A percentile compares a stretch with the other conserved stretches of the same genome.
Conservation (phyloP, 2,888 invertebrate genomes). For the Troides aeacus region DNA sequence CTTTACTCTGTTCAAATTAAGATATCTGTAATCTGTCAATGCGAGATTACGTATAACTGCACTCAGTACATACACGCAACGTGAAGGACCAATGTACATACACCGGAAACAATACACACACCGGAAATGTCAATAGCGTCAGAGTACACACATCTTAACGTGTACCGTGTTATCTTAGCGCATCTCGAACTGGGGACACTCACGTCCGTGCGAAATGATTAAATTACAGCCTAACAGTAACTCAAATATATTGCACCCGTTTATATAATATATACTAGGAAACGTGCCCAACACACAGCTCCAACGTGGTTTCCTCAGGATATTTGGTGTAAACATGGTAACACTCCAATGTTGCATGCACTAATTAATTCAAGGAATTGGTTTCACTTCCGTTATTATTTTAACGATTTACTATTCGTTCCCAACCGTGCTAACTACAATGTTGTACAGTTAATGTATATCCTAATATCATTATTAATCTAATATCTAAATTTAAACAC, state of each 20-base stretch:
- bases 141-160: constrained; percentile 20
- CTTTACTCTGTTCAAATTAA: no score
- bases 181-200: constrained; percentile 22
- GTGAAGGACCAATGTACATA: not conserved
- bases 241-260: constrained; percentile 21
- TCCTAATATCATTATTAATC: no score
- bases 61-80: not conserved
- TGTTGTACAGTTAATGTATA: no score
- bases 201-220: constrained; percentile 29
- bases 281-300: constrained; percentile 18
- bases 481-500: no score
- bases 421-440: not conserved
- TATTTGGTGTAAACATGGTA: constrained; percentile 21
- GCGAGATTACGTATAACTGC: no score
- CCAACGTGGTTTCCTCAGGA: constrained; percentile 15
- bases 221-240: constrained; percentile 28
- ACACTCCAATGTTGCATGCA: constrained; percentile 12
- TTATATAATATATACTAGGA: constrained; percentile 20
- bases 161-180: constrained; percentile 17
- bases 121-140: not conserved
- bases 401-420: not conserved
- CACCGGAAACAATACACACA: not conserved
- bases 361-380: constrained; percentile 9
- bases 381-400: constrained; percentile 15
- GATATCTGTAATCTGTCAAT: no score